Conservation (phyloP, 2,113 vertebrate species). For the Odontophorus gujanensis region DNA sequence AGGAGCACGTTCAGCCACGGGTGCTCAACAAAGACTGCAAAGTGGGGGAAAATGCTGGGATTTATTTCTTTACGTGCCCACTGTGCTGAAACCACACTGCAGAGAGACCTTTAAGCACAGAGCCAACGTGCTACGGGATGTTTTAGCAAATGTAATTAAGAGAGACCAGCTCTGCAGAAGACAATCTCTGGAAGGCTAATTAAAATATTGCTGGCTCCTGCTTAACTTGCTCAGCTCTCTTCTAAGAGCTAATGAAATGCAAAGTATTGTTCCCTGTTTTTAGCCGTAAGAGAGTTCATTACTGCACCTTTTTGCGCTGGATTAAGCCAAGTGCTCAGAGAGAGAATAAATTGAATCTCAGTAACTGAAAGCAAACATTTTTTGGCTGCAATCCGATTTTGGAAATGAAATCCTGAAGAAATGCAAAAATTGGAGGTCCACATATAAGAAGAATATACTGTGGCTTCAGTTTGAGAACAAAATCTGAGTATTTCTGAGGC, state of each 20-base stretch:
- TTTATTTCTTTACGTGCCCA: not conserved
- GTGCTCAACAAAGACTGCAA: not conserved
- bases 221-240: constrained; percentile 60
- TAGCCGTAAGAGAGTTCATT: constrained; percentile 26
- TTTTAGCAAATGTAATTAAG: constrained; percentile 71
- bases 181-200: constrained; percentile 73
- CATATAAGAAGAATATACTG: not conserved
- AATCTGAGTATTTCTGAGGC: not conserved
- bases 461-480: not conserved
- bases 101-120: not conserved
- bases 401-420: not conserved
- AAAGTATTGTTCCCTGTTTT: constrained; percentile 27
- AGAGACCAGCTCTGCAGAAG: constrained; percentile 64
- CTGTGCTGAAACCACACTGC: rapidly evolving
- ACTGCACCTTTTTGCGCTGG: constrained; percentile 5
- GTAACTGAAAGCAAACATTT: constrained; percentile 43
- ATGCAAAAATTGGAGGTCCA: not conserved
- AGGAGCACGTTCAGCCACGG: not conserved
- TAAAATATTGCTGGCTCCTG: constrained; percentile 73
- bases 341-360: constrained; percentile 12
- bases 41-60: rapidly evolving
- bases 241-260: constrained; percentile 63
- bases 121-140: not conserved
- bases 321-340: constrained; percentile 59
- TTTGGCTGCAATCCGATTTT: not conserved